phyloP scores from a whole-genome alignment of 2,888 invertebrate species.

The Chaetogeoica ovagalla region DNA sequence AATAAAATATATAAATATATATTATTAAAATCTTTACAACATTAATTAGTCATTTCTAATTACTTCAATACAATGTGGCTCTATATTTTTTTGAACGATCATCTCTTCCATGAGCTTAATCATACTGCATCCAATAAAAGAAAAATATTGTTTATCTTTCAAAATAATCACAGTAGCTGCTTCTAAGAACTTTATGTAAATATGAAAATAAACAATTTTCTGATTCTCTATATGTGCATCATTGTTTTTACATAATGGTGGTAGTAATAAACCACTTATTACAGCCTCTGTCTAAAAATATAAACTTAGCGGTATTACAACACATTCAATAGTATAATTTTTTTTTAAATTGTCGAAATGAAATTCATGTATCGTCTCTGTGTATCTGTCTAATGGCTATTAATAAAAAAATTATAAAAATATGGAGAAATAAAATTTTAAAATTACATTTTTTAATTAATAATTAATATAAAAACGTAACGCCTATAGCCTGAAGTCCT shows the following conservation, averaged over 20 bases:
- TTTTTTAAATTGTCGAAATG: too few relatives aligned
- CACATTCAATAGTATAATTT: too few relatives aligned
- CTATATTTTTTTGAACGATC: conserved; percentile 10
- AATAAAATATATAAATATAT: neutral
- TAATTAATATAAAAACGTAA: too few relatives aligned
- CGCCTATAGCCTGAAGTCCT: too few relatives aligned
- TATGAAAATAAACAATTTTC: neutral
- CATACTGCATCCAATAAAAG: conserved; percentile 15
- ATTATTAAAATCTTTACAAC: neutral
- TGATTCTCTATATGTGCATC: neutral
- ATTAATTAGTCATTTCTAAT: neutral
- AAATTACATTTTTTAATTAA: too few relatives aligned
- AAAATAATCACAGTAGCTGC: conserved; percentile 23
- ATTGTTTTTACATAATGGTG: conserved; percentile 14
- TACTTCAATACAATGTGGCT: conserved; percentile 15
- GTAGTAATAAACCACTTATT: conserved; percentile 14
- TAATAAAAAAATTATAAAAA: too few relatives aligned
- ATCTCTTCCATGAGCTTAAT: conserved; percentile 27
- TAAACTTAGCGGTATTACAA: neutral
- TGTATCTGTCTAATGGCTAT: too few relatives aligned
- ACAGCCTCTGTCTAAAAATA: conserved; percentile 5
- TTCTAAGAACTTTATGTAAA: conserved; percentile 19
- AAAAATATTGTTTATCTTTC: conserved; percentile 24
- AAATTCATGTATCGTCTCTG: too few relatives aligned
- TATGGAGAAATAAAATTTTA: too few relatives aligned